Percentiles rank a stretch among this genome's conserved stretches.
These are phyloP conservation scores for Pterocles burchelli DNA, from an alignment of 2,113 vertebrate species.

Conservation along the genomic window DNA sequence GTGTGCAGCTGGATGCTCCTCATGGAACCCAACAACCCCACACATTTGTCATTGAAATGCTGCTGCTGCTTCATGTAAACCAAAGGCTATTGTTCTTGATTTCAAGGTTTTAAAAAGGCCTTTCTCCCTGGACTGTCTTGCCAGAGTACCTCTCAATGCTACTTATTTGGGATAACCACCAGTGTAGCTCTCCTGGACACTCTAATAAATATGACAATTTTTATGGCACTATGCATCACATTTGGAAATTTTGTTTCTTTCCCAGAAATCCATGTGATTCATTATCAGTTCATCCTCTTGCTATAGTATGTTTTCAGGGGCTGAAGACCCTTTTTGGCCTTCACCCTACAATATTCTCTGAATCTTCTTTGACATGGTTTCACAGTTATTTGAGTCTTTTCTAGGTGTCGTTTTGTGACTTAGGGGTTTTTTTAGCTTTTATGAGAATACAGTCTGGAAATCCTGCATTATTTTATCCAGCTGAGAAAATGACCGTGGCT, in stretches of 20 bases:
- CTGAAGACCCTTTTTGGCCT: neutral
- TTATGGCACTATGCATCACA: neutral
- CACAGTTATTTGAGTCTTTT: neutral
- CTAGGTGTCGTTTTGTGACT: neutral
- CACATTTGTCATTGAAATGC: neutral
- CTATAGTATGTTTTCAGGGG: neutral
- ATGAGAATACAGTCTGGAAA: neutral
- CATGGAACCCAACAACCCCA: accelerated
- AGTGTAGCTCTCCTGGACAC: neutral
- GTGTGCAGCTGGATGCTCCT: accelerated
- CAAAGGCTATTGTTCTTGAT: neutral
- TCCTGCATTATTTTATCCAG: neutral
- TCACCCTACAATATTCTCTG: neutral
- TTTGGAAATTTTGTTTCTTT: neutral
- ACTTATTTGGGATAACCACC: neutral
- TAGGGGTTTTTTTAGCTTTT: neutral
- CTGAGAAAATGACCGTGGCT: neutral
- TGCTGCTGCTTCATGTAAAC: neutral
- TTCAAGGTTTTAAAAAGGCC: neutral
- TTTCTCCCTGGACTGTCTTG: accelerated
- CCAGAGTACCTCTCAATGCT: neutral
- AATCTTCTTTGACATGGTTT: neutral
- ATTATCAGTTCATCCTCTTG: neutral
- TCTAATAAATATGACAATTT: neutral
- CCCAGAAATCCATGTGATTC: neutral